These are phyloP conservation scores for Lamellibrachia luymesi DNA, from an alignment of 1,140 invertebrate species.

Conservation along the genomic window DNA sequence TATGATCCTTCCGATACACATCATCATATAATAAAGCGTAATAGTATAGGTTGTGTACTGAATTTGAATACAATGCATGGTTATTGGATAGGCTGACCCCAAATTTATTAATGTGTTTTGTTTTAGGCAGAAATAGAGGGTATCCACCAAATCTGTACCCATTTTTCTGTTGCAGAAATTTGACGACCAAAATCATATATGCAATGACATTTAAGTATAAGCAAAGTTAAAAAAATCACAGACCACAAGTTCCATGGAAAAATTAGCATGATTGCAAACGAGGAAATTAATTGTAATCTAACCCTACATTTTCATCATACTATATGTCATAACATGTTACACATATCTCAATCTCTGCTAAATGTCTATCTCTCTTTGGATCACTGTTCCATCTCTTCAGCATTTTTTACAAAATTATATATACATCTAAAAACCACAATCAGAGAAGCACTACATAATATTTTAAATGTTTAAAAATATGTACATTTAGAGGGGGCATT, in stretches of 20 bases:
- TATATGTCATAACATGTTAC: background rate
- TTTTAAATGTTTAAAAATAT: background rate
- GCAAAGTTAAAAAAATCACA: background rate
- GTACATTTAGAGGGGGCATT: background rate
- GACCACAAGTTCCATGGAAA: background rate
- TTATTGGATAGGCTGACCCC: too few relatives aligned
- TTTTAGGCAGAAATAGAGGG: too few relatives aligned
- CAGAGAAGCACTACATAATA: background rate
- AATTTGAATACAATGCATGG: background rate
- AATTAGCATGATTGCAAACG: background rate
- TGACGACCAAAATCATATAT: background rate
- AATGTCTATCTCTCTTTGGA: background rate
- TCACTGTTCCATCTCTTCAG: background rate
- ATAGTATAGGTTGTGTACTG: background rate
- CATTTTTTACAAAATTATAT: background rate
- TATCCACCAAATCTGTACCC: background rate
- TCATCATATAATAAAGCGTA: background rate
- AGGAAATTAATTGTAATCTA: background rate
- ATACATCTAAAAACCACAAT: background rate
- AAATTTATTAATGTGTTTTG: too few relatives aligned
- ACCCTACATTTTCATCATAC: background rate
- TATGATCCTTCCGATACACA: background rate
- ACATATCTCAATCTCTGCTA: background rate
- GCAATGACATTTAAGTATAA: background rate
- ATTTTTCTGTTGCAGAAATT: background rate